phyloP scores from a whole-genome alignment of 1,140 invertebrate species.

The Drosophila sechellia region DNA sequence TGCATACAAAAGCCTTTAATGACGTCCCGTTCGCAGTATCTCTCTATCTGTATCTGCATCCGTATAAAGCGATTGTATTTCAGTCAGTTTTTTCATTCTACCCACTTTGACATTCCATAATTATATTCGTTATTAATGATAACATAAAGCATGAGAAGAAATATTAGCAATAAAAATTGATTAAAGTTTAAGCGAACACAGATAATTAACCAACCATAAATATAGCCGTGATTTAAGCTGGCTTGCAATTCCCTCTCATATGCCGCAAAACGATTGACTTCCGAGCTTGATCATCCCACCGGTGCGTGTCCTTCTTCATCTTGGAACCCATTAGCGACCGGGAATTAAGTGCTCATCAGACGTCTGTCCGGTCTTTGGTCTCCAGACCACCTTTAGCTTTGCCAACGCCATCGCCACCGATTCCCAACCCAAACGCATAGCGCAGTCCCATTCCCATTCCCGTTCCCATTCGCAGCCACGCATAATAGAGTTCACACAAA shows the following conservation, averaged over 20 bases:
- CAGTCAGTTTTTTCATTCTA: constrained; percentile 16
- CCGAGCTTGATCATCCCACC: constrained; percentile 7
- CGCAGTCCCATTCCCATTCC: constrained; percentile 4
- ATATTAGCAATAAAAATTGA: constrained; percentile 52
- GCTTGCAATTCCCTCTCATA: background rate
- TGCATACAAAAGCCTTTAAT: constrained; percentile 81
- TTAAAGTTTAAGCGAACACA: constrained; percentile 30
- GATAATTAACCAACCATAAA: constrained; percentile 48
- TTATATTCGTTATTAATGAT: constrained; percentile 64
- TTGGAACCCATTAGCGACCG: constrained; percentile 62
- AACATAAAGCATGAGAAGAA: constrained; percentile 31
- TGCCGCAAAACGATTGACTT: constrained; percentile 26
- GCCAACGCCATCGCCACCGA: background rate
- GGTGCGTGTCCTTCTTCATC: constrained; percentile 25
- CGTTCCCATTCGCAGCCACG: constrained; percentile 34
- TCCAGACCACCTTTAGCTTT: background rate
- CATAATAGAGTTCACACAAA: constrained; percentile 73
- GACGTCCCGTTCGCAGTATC: constrained; percentile 33
- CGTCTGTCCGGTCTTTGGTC: constrained; percentile 38
- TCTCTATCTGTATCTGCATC: constrained; percentile 22
- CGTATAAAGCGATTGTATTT: constrained; percentile 41
- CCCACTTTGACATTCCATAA: constrained; percentile 52
- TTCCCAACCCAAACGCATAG: no score
- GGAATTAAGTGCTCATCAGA: constrained; percentile 72
- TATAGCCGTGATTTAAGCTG: constrained; percentile 39